Base-by-base conservation (phyloP, 1,140 invertebrate genomes). In the Whitmania pigra region DNA sequence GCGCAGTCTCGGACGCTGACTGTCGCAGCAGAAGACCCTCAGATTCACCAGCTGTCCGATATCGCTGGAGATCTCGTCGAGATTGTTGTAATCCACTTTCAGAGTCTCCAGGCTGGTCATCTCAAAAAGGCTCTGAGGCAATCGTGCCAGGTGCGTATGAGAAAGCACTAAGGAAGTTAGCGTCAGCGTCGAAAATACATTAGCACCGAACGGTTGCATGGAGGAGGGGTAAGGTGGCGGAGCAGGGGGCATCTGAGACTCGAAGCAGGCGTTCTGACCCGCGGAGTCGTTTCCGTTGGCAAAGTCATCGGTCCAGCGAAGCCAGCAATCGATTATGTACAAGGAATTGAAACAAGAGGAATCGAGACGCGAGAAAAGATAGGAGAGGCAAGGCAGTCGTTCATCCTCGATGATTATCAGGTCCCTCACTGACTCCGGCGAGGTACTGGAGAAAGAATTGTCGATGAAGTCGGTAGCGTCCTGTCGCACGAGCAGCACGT, bases 401-500 rank as follows among this genome's bases (percentile, higher is more conserved):
- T 74, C 73, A 40, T 74, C 73, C 53, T 74, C 70, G n/a, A 74
- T 22, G 17, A 74, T 22, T 18, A 74, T 54, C 70, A 74, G 57
- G 66, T 74, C 73, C 29, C 71, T 69, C 18, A 74, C 63, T n/a
- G 31, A 53, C 67, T 74, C 73, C 25, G 55, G 73, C 3, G 69
- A 66, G 6, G 73, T 69, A 31, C 29, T 63, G 29, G 73, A 69
- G 67, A 74, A 74, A 60, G 71, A 72, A 43, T 74, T 74, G 27
- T 72, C 73, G 57, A 74, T 68, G 67, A 71, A 74, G 43, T 74
- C 73, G 15, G 72, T 49, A 53, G 73, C 71, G 71, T 74, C 71
- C 71, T 74, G 73, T 25, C 71, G 73, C 7, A 74, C 73, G 55
- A 74, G 71, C 49, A 74, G n/a, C 60, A 74, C 43, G 73, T 74